A percentile compares a stretch with the other conserved stretches of the same genome.
These are phyloP conservation scores for Melipona bicolor DNA, from an alignment of 2,888 invertebrate genomes.

Conservation along the genomic window DNA sequence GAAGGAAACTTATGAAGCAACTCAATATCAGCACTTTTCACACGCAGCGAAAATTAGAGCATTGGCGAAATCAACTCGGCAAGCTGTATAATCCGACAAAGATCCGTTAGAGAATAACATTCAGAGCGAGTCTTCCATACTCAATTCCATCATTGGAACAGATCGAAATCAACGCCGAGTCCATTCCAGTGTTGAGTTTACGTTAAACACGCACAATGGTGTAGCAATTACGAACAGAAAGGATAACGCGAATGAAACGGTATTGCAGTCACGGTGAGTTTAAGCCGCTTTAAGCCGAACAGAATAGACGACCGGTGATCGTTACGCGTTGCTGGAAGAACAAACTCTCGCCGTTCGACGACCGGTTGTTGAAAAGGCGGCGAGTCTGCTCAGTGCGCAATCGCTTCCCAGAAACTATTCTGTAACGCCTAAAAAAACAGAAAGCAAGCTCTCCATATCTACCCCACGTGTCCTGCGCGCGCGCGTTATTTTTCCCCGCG, in stretches of 20 bases:
- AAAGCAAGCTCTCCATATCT: neutral
- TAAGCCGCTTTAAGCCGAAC: slow-evolving; percentile 1
- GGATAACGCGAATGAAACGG: slow-evolving; percentile 8
- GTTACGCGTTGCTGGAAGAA: slow-evolving; percentile 12
- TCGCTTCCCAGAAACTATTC: slow-evolving; percentile 26
- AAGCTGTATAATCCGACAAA: neutral
- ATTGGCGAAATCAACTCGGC: neutral
- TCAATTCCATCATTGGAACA: neutral
- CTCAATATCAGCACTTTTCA: neutral
- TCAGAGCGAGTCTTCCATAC: too few species aligned
- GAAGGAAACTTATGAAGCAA: neutral
- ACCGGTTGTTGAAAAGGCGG: slow-evolving; percentile 11
- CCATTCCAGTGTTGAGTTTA: neutral
- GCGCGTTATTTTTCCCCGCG: slow-evolving; percentile 20
- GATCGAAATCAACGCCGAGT: neutral
- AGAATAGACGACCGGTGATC: slow-evolving; percentile 3
- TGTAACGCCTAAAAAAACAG: slow-evolving; percentile 16
- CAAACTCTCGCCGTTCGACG: slow-evolving; percentile 18
- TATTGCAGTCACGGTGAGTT: neutral
- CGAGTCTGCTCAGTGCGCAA: neutral
- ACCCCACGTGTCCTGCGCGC: neutral
- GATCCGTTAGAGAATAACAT: neutral
- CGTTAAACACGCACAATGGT: slow-evolving; percentile 1
- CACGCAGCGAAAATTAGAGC: neutral
- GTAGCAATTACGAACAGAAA: neutral